phyloP scores from a whole-genome alignment of 2,888 invertebrate genomes.

The Mystacides longicornis region DNA sequence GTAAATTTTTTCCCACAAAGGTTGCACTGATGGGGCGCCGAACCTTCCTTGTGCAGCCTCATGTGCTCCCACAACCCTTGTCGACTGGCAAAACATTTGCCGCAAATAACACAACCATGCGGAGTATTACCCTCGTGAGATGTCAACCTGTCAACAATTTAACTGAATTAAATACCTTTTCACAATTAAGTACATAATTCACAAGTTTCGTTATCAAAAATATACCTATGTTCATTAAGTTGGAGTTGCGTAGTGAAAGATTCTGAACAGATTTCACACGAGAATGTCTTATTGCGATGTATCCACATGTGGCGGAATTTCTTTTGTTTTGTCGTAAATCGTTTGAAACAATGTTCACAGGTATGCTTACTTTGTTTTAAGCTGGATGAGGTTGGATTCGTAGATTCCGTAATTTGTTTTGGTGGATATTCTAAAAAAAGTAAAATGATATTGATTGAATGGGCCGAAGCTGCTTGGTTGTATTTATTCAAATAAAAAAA shows the following conservation, averaged over 20 bases:
- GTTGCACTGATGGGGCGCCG: constrained; percentile 41
- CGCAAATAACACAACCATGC: constrained; percentile 39
- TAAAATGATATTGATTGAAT: background rate
- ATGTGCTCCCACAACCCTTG: constrained; percentile 43
- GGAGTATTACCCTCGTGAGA: constrained; percentile 38
- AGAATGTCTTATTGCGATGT: constrained; percentile 39
- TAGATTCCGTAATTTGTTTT: background rate
- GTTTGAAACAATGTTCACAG: constrained; percentile 39
- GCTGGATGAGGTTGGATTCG: background rate
- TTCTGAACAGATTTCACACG: constrained; percentile 37
- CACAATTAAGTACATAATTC: no score
- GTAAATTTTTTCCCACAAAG: constrained; percentile 46
- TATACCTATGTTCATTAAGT: constrained; percentile 38
- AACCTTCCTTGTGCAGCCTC: constrained; percentile 33
- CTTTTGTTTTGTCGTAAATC: constrained; percentile 42
- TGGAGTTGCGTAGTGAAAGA: constrained; percentile 37
- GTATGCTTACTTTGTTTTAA: constrained; percentile 36
- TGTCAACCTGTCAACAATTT: constrained; percentile 26
- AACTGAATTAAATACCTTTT: no score
- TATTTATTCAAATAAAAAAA: no score
- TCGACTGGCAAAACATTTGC: constrained; percentile 39
- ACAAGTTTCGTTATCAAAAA: no score
- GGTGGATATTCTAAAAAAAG: background rate
- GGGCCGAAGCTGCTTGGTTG: no score
- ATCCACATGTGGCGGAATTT: constrained; percentile 43